A percentile compares a stretch with the other conserved stretches of the same genome.
Conservation (phyloP, 2,113 vertebrate genomes). For the Forbesichthys papilliferus region DNA sequence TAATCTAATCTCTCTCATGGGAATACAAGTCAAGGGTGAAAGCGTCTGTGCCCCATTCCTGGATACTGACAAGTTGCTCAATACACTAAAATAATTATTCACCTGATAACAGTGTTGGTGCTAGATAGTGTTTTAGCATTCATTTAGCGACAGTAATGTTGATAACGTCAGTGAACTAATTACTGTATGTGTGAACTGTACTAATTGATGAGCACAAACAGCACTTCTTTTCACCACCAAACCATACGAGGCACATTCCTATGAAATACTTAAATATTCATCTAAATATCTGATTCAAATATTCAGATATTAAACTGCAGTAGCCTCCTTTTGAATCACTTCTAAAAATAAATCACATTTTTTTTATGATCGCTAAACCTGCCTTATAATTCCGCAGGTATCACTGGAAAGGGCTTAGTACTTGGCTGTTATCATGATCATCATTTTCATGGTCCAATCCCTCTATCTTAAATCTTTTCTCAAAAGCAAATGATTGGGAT, state of each 20-base stretch:
- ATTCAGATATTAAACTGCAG: not conserved
- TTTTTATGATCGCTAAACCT: not conserved
- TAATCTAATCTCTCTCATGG: slow-evolving; percentile 7
- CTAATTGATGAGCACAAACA: too few relatives aligned
- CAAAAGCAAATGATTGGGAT: not conserved
- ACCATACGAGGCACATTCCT: too few relatives aligned
- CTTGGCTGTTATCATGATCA: not conserved
- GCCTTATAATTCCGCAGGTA: slow-evolving; percentile 2
- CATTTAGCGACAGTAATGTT: not conserved
- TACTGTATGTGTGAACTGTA: too few relatives aligned
- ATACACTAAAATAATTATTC: not conserved
- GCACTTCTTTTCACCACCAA: too few relatives aligned
- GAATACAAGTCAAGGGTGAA: slow-evolving; percentile 12
- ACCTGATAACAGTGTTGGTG: not conserved
- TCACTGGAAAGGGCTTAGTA: slow-evolving; percentile 1
- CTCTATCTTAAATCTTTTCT: not conserved
- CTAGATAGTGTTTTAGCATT: not conserved
- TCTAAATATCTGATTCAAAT: not conserved
- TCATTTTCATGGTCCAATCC: not conserved
- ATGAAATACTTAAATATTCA: too few relatives aligned
- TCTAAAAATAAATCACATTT: not conserved
- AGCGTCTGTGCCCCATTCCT: slow-evolving; percentile 1
- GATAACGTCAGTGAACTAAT: too few relatives aligned
- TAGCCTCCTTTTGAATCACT: not conserved
- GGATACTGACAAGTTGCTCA: slow-evolving; percentile 1